Evolutionary conservation across 2,888 invertebrate genomes (phyloP).

Genomic region (Unio delphinus): DNA sequence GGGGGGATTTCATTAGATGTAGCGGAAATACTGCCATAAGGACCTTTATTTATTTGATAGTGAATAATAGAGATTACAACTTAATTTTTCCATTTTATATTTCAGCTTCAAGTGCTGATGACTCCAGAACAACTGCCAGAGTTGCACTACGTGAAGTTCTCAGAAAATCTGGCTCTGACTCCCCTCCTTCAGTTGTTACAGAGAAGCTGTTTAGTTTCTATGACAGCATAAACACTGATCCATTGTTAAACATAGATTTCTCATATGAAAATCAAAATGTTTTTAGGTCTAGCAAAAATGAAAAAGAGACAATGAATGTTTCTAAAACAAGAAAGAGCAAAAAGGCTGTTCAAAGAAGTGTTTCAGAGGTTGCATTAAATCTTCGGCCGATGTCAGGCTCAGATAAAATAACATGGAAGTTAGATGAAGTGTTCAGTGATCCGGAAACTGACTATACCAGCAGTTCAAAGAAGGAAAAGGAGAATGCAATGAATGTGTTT

Average conservation of each 20-base stretch:
- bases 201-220: slow-evolving; percentile 39
- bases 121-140: slow-evolving; percentile 43
- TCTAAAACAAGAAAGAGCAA: slow-evolving; percentile 8
- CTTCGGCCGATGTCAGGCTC: too few species aligned
- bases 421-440: too few species aligned
- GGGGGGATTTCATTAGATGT: not conserved
- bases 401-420: too few species aligned
- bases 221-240: slow-evolving; percentile 48
- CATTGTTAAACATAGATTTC: slow-evolving; percentile 48
- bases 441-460: too few species aligned
- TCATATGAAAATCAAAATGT: slow-evolving; percentile 10
- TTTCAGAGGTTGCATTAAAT: slow-evolving; percentile 24
- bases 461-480: not conserved
- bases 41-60: not conserved
- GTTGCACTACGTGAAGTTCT: slow-evolving; percentile 53
- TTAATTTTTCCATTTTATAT: slow-evolving; percentile 3
- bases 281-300: slow-evolving; percentile 8
- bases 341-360: slow-evolving; percentile 24
- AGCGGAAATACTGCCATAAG: not conserved
- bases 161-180: slow-evolving; percentile 52
- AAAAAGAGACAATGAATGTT: slow-evolving; percentile 6
- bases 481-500: slow-evolving; percentile 20
- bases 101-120: slow-evolving; percentile 52
- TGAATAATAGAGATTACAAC: not conserved
- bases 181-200: slow-evolving; percentile 18